Evolutionary conservation across 2,113 vertebrate genomes (phyloP).

Genomic region (Bagarius yarrelli): DNA sequence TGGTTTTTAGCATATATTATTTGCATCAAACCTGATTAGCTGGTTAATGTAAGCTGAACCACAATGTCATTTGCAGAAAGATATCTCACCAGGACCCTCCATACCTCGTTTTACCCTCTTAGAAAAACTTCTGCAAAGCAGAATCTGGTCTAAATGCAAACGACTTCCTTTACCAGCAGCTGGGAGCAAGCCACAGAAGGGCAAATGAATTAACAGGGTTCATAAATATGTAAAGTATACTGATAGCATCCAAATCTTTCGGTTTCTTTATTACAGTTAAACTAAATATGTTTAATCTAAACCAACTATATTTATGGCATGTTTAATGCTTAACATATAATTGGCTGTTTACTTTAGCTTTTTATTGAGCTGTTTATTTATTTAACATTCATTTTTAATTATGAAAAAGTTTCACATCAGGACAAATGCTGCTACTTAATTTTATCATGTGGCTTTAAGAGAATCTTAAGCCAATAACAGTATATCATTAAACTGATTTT

Average conservation of each 20-base stretch:
- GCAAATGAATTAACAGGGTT: neutral
- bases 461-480: slow-evolving; percentile 6
- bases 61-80: neutral
- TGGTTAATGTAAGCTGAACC: neutral
- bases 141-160: neutral
- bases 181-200: neutral
- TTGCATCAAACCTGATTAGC: neutral
- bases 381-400: neutral
- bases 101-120: neutral
- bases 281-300: too few relatives aligned
- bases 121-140: neutral
- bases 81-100: neutral
- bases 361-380: too few relatives aligned
- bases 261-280: too few relatives aligned
- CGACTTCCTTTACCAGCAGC: neutral
- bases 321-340: too few relatives aligned
- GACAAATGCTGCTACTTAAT: neutral
- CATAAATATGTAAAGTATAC: neutral
- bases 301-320: too few relatives aligned
- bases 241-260: too few relatives aligned
- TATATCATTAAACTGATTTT: neutral
- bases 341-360: too few relatives aligned
- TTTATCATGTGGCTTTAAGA: neutral
- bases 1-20: too few relatives aligned
- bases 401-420: neutral